phyloP scores from a whole-genome alignment of 2,797 vertebrate genomes.

The Apodemus agrarius region DNA sequence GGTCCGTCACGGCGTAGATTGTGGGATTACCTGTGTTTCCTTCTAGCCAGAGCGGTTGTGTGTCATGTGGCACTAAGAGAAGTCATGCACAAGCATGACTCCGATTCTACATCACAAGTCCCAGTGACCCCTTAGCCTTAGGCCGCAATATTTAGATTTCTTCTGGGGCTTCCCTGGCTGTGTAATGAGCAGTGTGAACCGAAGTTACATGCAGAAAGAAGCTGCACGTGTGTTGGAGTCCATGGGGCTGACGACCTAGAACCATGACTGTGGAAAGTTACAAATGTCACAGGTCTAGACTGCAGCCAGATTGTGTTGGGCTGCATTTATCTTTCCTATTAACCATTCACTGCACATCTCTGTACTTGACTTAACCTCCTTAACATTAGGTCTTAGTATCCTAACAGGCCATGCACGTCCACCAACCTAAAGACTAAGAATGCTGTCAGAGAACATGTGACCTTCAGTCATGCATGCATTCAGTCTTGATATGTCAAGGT shows the following conservation, averaged over 20 bases:
- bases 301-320: too few relatives aligned
- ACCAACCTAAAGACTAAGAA: background rate
- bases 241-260: background rate
- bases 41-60: background rate
- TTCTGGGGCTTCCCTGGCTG: background rate
- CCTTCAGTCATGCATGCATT: too few relatives aligned
- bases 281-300: background rate
- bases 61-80: background rate
- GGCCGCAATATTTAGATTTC: background rate
- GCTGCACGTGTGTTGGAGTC: background rate
- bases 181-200: background rate
- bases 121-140: background rate
- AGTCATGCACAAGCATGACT: background rate
- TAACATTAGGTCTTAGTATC: background rate
- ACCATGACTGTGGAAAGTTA: too few relatives aligned
- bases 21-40: background rate
- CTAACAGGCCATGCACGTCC: background rate
- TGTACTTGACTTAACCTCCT: background rate
- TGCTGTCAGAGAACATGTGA: background rate
- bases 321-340: background rate
- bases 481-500: too few relatives aligned
- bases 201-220: background rate
- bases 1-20: background rate
- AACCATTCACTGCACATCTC: background rate
- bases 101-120: background rate